Evolutionary conservation across 2,113 vertebrate genomes (phyloP), one percentile per base, ranked within the genome.

Genomic region (Passer domesticus): DNA sequence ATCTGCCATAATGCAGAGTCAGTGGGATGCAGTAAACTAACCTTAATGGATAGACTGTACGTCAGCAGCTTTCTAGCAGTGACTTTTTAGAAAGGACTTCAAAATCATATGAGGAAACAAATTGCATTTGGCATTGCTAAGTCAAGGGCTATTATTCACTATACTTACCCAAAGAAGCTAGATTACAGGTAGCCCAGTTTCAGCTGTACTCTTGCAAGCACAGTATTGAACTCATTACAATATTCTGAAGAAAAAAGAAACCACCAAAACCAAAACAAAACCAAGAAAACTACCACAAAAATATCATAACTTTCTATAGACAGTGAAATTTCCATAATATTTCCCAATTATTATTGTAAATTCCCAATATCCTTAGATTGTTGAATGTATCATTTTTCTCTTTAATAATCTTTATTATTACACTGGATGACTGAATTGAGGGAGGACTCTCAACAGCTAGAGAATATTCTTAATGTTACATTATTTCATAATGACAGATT

Each of bases 401-500:
- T 41, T 41, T 41, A 41, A 41, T 41, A 41, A 66, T 70, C 56
- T 78, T 95, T 94, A 64, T 60, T 64, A 55, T 44, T 75, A n/a
- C 7, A 67, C 12, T 23, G 39, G 12, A 50, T 91, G 33, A 63
- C 7, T 88, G 67, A 79, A 53, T 11, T 49, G 39, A 4, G 23
- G 41, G 22, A 56, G 9, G 27, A 87, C 12, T 83, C 44, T 91
- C 30, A 79, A 21, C 89, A 53, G 30, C 46, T 93, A 76, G 28
- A 73, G 85, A 95, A 95, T 35, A 90, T 92, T 88, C 81, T 94
- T 93, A 75, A 89, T 75, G 68, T 83, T 89, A 75, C 35, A 66
- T 90, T 93, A 87, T 90, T 93, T 92, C 56, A 69, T 67, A 88
- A 94, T 92, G 83, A 92, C 77, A 92, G 83, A 90, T 87, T 93